phyloP scores from a whole-genome alignment of 2,797 vertebrate species.

The Anguilla pacifica region DNA sequence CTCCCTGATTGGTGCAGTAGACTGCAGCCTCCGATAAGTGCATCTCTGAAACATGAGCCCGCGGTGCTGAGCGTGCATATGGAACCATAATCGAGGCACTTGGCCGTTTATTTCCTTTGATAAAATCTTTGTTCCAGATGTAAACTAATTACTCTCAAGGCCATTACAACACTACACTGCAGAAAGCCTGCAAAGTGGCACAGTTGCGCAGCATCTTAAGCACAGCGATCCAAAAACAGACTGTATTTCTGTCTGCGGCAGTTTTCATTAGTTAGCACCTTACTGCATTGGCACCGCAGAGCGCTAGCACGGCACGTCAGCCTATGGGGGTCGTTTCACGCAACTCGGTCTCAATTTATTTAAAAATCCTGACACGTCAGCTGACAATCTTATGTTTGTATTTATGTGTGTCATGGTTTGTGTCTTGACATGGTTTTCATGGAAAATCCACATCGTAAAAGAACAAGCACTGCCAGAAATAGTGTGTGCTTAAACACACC shows the following conservation, averaged over 20 bases:
- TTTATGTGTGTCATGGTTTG: neutral
- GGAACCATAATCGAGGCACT: neutral
- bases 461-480: neutral
- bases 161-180: conserved; percentile 1
- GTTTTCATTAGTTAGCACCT: neutral
- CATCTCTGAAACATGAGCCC: neutral
- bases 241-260: neutral
- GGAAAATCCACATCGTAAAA: neutral
- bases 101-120: conserved; percentile 4
- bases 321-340: neutral
- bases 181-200: neutral
- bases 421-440: neutral
- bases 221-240: neutral
- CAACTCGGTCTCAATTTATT: neutral
- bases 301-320: neutral
- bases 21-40: neutral
- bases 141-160: conserved; percentile 14
- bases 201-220: neutral
- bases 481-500: neutral
- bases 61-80: neutral
- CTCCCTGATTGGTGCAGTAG: neutral
- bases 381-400: neutral
- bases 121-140: conserved; percentile 2
- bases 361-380: neutral
- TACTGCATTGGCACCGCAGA: neutral